Evolutionary conservation across 2,113 vertebrate species (phyloP).

Genomic region (Hyaena hyaena): DNA sequence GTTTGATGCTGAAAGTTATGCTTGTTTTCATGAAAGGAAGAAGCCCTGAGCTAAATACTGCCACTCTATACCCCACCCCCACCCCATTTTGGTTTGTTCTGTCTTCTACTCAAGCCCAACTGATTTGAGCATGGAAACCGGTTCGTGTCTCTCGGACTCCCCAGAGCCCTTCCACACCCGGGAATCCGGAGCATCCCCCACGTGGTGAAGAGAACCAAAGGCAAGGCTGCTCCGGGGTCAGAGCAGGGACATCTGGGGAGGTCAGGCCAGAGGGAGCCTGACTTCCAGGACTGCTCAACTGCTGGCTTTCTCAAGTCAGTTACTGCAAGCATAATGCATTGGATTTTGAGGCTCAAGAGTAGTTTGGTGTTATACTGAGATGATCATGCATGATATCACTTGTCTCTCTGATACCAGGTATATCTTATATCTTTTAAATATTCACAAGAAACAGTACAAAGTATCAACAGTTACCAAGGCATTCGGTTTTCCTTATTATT

Average conservation of each 20-base stretch:
- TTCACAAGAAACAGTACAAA: neutral
- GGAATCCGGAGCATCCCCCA: neutral
- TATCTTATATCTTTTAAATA: neutral
- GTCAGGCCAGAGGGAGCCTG: neutral
- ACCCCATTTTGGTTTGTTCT: neutral
- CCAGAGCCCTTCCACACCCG: neutral
- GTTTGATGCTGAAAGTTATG: neutral
- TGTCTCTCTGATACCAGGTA: neutral
- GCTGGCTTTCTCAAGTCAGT: neutral
- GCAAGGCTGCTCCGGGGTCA: neutral
- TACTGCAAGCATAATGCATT: neutral
- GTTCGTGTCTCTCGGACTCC: neutral
- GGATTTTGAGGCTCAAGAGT: neutral
- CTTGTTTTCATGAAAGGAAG: neutral
- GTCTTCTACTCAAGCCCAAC: neutral
- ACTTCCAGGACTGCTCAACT: neutral
- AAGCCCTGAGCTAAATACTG: neutral
- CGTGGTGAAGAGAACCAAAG: neutral
- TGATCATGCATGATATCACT: neutral
- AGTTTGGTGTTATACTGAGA: neutral
- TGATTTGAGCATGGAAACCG: neutral
- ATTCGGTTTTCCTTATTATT: neutral
- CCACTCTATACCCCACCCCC: neutral
- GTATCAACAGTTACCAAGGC: neutral
- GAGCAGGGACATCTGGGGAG: neutral